These are phyloP conservation scores for Narcine bancroftii DNA, from an alignment of 2,113 vertebrate genomes.

Conservation along the genomic window DNA sequence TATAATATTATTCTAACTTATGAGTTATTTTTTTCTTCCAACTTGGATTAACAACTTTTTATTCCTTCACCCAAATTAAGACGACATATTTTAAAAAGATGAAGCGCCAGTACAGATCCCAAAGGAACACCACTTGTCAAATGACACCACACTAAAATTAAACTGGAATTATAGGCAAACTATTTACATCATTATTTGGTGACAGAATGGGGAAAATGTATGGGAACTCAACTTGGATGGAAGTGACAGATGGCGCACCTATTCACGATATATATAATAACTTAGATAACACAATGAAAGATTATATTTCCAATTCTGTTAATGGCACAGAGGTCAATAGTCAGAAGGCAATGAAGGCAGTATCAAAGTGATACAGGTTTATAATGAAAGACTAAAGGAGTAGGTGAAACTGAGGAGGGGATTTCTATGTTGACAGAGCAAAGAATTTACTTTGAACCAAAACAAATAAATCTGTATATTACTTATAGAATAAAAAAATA, in stretches of 20 bases:
- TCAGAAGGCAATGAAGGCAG: not conserved
- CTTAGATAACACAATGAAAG: not conserved
- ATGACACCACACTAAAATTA: not conserved
- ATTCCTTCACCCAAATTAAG: not conserved
- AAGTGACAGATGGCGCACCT: too few species aligned
- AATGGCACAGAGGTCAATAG: not conserved
- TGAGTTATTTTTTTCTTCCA: not conserved
- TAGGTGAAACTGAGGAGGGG: not conserved
- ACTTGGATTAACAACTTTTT: not conserved
- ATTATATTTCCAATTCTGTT: not conserved
- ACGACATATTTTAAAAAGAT: not conserved
- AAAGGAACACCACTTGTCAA: not conserved
- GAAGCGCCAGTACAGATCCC: not conserved
- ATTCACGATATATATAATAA: not conserved
- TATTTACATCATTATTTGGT: not conserved
- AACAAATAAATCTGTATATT: not conserved
- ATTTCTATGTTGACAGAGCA: not conserved
- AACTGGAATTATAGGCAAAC: not conserved
- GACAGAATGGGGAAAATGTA: not conserved
- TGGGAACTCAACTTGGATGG: not conserved
- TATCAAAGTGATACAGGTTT: not conserved
- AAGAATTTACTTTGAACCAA: too few species aligned
- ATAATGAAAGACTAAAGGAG: not conserved
- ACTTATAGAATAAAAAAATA: not conserved
- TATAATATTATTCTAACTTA: not conserved